Conservation (phyloP, 1,140 invertebrate genomes). For the Geopemphigus sp. region DNA sequence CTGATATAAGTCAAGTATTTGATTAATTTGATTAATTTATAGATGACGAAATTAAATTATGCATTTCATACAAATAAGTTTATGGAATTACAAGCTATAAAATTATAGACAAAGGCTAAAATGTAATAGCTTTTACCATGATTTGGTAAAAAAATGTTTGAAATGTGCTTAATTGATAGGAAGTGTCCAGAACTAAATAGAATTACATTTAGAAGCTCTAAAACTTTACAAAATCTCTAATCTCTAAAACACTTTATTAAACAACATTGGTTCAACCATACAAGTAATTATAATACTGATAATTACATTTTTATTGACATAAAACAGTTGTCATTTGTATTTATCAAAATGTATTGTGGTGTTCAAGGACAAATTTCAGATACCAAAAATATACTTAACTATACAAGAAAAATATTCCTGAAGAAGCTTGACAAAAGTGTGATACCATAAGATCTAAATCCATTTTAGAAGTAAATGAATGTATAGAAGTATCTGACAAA, state of each 20-base stretch:
- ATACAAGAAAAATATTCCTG: constrained; percentile 59
- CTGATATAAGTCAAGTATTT: constrained; percentile 68
- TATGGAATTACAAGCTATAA: constrained; percentile 84
- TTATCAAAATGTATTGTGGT: constrained; percentile 4
- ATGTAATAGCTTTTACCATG: constrained; percentile 74
- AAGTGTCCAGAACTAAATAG: constrained; percentile 82
- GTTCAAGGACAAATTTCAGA: constrained; percentile 60
- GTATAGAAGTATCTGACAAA: constrained; percentile 60
- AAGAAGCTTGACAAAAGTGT: constrained; percentile 60
- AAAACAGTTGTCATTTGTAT: constrained; percentile 37
- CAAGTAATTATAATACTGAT: constrained; percentile 60
- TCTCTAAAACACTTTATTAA: constrained; percentile 67
- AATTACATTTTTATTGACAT: neutral
- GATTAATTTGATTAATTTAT: too few relatives aligned
- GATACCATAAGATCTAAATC: constrained; percentile 57
- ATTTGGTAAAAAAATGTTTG: constrained; percentile 77
- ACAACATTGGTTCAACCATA: constrained; percentile 75
- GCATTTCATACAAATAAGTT: constrained; percentile 57
- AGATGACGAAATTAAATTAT: neutral
- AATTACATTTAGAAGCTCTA: constrained; percentile 77
- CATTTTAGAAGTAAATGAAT: constrained; percentile 65
- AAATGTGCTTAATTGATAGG: constrained; percentile 87
- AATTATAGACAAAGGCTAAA: constrained; percentile 89
- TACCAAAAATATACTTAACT: constrained; percentile 61
- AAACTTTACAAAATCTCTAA: constrained; percentile 64